Percentiles rank a stretch among this genome's conserved stretches.
phyloP scores from a whole-genome alignment of 2,888 invertebrate genomes.

The Mimachlamys varia region DNA sequence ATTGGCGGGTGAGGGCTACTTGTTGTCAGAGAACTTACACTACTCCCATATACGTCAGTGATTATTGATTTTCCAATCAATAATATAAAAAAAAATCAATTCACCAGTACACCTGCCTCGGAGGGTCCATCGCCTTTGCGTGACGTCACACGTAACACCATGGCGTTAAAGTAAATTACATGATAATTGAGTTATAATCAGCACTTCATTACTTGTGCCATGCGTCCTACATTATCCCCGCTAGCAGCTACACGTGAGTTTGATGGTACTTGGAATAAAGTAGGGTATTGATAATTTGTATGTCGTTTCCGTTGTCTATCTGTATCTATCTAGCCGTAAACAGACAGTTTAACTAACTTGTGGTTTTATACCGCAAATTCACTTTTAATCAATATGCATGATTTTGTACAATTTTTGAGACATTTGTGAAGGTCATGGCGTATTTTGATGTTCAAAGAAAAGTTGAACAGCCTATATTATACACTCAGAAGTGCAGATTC shows the following conservation, averaged over 20 bases:
- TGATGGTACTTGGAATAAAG: background rate
- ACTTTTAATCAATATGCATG: no score
- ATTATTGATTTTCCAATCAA: background rate
- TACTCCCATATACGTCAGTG: background rate
- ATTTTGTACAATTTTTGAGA: no score
- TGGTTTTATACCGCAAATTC: no score
- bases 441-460: no score
- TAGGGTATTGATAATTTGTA: background rate
- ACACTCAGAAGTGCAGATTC: no score
- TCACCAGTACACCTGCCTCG: background rate
- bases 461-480: no score
- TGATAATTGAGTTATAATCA: background rate
- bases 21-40: background rate
- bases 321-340: no score
- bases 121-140: background rate
- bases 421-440: no score
- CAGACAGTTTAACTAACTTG: no score
- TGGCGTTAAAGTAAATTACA: background rate
- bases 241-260: background rate
- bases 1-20: background rate
- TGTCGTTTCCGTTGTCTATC: no score
- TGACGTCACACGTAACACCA: background rate
- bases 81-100: constrained; percentile 9
- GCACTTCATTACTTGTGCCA: background rate
- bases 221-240: background rate